These are phyloP conservation scores for Plebejus melissa DNA, from an alignment of 2,888 invertebrate genomes.

Conservation along the genomic window DNA sequence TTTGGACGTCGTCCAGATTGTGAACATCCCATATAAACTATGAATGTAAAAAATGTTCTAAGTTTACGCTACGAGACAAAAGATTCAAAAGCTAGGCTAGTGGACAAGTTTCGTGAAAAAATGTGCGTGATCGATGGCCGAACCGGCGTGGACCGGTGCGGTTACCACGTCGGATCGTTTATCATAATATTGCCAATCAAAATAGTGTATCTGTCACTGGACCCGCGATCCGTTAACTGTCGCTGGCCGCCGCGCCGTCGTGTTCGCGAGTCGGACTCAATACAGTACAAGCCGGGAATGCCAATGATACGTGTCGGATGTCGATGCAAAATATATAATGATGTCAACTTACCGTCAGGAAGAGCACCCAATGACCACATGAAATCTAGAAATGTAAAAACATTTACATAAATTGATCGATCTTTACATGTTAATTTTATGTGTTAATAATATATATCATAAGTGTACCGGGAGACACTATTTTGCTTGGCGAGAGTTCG, in stretches of 20 bases:
- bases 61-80: constrained; percentile 47
- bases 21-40: constrained; percentile 61
- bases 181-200: constrained; percentile 79
- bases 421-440: constrained; percentile 67
- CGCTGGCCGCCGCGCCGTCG: constrained; percentile 44
- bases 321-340: constrained; percentile 53
- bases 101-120: constrained; percentile 52
- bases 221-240: constrained; percentile 63
- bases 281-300: constrained; percentile 23
- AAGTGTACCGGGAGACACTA: constrained; percentile 74
- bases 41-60: constrained; percentile 32
- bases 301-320: constrained; percentile 25
- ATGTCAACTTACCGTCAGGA: constrained; percentile 92
- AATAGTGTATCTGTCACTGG: constrained; percentile 76
- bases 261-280: constrained; percentile 44
- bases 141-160: constrained; percentile 63
- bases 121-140: constrained; percentile 67
- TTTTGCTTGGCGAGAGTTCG: constrained; percentile 73
- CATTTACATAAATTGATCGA: constrained; percentile 78
- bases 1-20: constrained; percentile 73
- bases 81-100: constrained; percentile 36
- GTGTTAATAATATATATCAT: constrained; percentile 45
- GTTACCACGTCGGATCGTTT: constrained; percentile 70
- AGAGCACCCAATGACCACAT: constrained; percentile 99
- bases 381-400: constrained; percentile 92